These are phyloP conservation scores for Enteromius thamalakanensis DNA, from an alignment of 2,797 vertebrate genomes.

Conservation along the genomic window DNA sequence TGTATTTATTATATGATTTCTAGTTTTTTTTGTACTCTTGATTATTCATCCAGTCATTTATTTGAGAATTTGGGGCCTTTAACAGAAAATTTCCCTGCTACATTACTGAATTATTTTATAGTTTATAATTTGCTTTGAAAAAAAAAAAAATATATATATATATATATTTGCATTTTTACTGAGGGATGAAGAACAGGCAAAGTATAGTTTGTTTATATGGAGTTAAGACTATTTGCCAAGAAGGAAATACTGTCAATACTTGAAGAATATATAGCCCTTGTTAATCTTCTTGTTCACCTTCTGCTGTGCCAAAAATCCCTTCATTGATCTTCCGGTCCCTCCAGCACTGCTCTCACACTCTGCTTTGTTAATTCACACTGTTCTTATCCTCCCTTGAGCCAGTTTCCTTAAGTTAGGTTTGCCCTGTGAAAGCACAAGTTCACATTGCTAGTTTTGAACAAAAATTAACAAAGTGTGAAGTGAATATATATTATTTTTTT, in stretches of 20 bases:
- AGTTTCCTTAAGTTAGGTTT: slow-evolving; percentile 2
- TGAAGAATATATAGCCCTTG: background rate
- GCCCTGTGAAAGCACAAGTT: background rate
- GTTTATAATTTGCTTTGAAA: background rate
- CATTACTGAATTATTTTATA: background rate
- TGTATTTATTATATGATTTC: background rate
- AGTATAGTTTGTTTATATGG: background rate
- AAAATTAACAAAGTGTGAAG: background rate
- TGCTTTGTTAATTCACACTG: background rate
- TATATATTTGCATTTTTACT: background rate
- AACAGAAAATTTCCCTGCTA: background rate
- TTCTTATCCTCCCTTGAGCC: background rate
- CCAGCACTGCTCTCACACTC: background rate
- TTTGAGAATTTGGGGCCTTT: background rate
- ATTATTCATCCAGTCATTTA: background rate
- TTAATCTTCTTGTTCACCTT: background rate
- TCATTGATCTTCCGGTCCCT: slow-evolving; percentile 35
- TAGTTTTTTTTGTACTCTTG: background rate
- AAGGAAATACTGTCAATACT: background rate
- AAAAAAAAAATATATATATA: too few species aligned
- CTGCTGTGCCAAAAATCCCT: slow-evolving; percentile 13
- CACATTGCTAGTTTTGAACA: background rate
- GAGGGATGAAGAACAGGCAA: background rate
- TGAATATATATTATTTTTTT: background rate
- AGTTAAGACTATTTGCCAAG: background rate